Conservation (phyloP, 2,888 invertebrate genomes). For the Gastracanthus pulcherrimus region DNA sequence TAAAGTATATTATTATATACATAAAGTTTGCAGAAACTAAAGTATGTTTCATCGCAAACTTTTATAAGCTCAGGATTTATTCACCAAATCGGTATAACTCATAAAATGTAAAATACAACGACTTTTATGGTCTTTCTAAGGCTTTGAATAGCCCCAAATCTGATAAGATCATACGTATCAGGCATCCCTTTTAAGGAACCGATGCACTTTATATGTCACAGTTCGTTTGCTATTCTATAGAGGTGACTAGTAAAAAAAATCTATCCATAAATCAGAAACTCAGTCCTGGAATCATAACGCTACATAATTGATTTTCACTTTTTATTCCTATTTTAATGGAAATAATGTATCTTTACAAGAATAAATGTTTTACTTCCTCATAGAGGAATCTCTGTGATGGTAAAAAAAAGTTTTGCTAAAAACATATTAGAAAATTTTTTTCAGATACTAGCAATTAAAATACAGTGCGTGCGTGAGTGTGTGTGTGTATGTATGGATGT, state of each 20-base stretch:
- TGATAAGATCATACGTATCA: conserved; percentile 9
- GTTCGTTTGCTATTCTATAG: neutral
- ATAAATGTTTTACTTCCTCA: no score
- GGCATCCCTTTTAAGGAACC: neutral
- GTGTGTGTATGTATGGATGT: no score
- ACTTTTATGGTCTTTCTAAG: neutral
- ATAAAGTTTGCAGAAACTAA: neutral
- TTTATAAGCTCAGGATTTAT: neutral
- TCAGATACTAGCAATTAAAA: no score
- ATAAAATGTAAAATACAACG: neutral
- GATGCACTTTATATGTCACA: conserved; percentile 12
- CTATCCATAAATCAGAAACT: neutral
- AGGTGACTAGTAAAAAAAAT: neutral
- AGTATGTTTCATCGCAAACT: neutral
- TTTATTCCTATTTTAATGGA: no score
- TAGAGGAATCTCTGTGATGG: no score
- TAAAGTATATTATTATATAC: neutral
- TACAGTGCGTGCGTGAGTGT: no score
- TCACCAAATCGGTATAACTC: neutral
- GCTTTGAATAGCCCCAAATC: neutral
- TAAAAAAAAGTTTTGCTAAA: no score
- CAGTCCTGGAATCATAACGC: neutral
- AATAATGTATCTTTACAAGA: no score
- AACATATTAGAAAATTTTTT: no score
- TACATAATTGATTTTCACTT: no score